phyloP scores from a whole-genome alignment of 1,140 invertebrate species.

The Armadillidium nasatum region DNA sequence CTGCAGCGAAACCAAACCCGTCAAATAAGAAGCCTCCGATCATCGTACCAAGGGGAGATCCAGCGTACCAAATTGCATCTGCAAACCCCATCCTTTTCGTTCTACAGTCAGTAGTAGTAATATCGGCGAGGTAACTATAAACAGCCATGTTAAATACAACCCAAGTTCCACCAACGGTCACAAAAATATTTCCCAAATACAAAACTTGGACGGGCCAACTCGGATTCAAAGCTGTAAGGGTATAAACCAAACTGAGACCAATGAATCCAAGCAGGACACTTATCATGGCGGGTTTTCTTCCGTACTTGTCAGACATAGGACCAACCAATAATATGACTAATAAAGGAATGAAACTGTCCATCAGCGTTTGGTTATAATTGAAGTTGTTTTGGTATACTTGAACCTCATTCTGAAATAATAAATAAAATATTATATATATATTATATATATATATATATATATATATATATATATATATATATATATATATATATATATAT shows the following conservation, averaged over 20 bases:
- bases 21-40: constrained; percentile 37
- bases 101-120: constrained; percentile 46
- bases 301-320: constrained; percentile 44
- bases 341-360: constrained; percentile 36
- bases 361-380: constrained; percentile 40
- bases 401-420: constrained; percentile 27
- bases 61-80: constrained; percentile 44
- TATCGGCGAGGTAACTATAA: constrained; percentile 51
- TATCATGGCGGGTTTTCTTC: constrained; percentile 49
- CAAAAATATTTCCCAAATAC: constrained; percentile 48
- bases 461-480: too few species aligned
- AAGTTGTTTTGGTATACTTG: constrained; percentile 34
- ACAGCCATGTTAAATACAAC: constrained; percentile 49
- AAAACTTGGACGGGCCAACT: constrained; percentile 43
- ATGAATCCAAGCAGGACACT: constrained; percentile 48
- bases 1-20: constrained; percentile 24
- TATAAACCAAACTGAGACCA: constrained; percentile 44
- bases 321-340: constrained; percentile 46
- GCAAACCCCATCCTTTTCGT: constrained; percentile 49
- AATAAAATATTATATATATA: neutral
- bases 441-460: too few species aligned
- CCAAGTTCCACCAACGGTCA: constrained; percentile 49
- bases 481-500: too few species aligned
- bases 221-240: constrained; percentile 45
- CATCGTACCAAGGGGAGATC: constrained; percentile 33